Base-by-base conservation (phyloP, 2,113 vertebrate genomes). In the Eleginops maclovinus region DNA sequence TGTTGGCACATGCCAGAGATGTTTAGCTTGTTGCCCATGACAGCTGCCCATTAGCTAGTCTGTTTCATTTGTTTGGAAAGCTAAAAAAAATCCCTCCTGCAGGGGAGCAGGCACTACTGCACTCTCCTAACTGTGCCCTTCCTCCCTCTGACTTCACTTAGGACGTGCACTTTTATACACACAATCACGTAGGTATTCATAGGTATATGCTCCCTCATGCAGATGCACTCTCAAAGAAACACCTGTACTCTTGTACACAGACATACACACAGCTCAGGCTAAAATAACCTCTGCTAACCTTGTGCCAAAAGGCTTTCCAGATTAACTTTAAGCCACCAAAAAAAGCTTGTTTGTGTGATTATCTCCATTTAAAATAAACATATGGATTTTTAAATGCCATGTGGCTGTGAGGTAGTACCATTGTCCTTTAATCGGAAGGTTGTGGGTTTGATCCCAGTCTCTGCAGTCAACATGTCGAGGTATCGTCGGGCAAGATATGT, bases 11-110 rank as follows among this genome's bases (percentile, higher is more conserved):
- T 64, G 46, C 62, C 77, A 63, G 21, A 72, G 13, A 65, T 85
- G 55, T 79, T 84, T 72, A 69, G 12, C 65, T 61, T 61, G 44
- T 51, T 69, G 76, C 58, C 72, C 47, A 70, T 79, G 63, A 66
- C 74, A 67, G 72, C 59, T 82, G 24, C 36, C 77, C 65, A 77
- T 88, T 79, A 88, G 60, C 68, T 64, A 87, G 85, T 89, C 76
- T 86, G 54, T 91, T 88, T 88, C 56, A 87, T 84, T 85, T 69
- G 67, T 82, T 56, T 81, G 51, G 72, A 58, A 43, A 64, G 24
- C 49, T 81, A 72, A 79, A 54, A 50, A 65, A 70, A 77, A 78
- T 71, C 36, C 31, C 28, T 60, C 75, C n/a, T n/a, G n/a, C 77
- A 54, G 51, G 60, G 43, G 65, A 21, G 50, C n/a, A n/a, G n/a